These are phyloP conservation scores for Scotopteryx bipunctaria DNA, from an alignment of 2,888 invertebrate species.

Conservation along the genomic window DNA sequence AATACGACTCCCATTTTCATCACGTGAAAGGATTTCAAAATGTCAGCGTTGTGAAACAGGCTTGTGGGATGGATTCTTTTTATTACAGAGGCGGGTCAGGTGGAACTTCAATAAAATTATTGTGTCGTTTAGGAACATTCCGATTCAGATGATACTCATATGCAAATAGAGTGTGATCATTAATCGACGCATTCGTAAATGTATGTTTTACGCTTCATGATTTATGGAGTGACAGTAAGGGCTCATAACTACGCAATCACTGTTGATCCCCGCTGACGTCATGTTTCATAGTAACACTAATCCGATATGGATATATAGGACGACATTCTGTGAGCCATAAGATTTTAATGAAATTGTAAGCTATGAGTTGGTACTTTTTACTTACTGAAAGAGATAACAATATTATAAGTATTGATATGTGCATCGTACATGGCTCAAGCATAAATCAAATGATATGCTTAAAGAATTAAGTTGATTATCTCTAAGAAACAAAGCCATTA, in stretches of 20 bases:
- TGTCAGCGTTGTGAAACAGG: constrained; percentile 48
- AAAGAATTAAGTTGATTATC: no score
- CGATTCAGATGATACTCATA: constrained; percentile 6
- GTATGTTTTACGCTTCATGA: constrained; percentile 1
- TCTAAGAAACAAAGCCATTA: no score
- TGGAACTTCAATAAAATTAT: constrained; percentile 29
- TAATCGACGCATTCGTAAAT: not conserved
- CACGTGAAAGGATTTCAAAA: constrained; percentile 51
- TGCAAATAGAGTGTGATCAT: constrained; percentile 6
- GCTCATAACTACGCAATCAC: constrained; percentile 17
- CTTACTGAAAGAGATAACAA: no score
- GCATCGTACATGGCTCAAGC: no score
- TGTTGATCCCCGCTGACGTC: constrained; percentile 28
- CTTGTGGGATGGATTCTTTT: constrained; percentile 45
- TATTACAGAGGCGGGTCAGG: constrained; percentile 39
- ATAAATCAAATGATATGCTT: no score
- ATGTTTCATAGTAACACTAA: constrained; percentile 25
- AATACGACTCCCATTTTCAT: constrained; percentile 46
- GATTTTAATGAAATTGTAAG: constrained; percentile 20
- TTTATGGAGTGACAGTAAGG: constrained; percentile 12
- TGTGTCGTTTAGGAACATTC: no score
- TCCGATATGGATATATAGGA: constrained; percentile 19
- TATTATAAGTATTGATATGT: no score
- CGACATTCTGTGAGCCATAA: constrained; percentile 26
- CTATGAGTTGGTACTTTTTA: not conserved